Evolutionary conservation across 1,140 invertebrate genomes (phyloP).

Genomic region (Holcopasites calliopsidis): DNA sequence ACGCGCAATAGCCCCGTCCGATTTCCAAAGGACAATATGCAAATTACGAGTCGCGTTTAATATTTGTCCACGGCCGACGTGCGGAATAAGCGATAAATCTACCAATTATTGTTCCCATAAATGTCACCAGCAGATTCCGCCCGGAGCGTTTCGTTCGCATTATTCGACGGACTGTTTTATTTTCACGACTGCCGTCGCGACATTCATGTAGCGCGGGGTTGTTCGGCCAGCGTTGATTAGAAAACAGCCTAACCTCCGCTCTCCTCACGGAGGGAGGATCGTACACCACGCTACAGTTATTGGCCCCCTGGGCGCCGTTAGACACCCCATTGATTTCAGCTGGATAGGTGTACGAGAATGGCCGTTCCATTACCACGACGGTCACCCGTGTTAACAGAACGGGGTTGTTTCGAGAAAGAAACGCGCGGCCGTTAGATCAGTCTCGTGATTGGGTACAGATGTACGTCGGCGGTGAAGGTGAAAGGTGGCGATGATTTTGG

Average conservation of each 20-base stretch:
- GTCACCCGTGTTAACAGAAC: conserved; percentile 44
- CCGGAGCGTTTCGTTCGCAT: conserved; percentile 18
- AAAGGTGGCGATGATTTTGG: not conserved
- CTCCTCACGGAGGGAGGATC: not conserved
- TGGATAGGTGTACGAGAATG: not conserved
- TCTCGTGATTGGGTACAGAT: conserved; percentile 14
- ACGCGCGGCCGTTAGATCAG: conserved; percentile 46
- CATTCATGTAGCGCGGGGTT: conserved; percentile 19
- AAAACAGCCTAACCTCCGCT: conserved; percentile 23
- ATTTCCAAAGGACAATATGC: not conserved
- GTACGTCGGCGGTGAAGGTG: not conserved
- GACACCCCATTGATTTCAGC: conserved; percentile 61
- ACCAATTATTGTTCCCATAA: conserved; percentile 54
- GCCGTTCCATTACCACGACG: conserved; percentile 49
- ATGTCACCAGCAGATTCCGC: conserved; percentile 39
- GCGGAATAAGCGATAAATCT: conserved; percentile 3
- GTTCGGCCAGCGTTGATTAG: conserved; percentile 54
- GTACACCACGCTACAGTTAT: conserved; percentile 41
- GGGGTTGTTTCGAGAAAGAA: conserved; percentile 33
- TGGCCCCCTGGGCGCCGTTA: conserved; percentile 54
- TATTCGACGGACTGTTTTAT: conserved; percentile 40
- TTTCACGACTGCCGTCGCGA: conserved; percentile 45
- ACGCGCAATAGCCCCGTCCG: not conserved
- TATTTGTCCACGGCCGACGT: conserved; percentile 3
- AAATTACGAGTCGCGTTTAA: conserved; percentile 13